phyloP scores from a whole-genome alignment of 1,140 invertebrate genomes.

The Drosophila melanogaster region DNA sequence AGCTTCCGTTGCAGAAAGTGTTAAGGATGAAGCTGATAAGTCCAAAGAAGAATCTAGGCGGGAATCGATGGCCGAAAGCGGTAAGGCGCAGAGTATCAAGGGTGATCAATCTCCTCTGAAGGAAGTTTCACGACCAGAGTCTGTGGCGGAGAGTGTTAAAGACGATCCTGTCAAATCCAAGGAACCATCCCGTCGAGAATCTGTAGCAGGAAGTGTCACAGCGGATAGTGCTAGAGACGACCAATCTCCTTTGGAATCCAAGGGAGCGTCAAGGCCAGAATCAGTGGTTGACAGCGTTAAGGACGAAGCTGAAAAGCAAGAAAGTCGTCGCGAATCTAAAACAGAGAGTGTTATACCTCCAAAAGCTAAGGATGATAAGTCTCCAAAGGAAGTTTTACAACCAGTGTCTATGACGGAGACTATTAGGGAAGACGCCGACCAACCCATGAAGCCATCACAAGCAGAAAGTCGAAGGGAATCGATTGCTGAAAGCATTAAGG shows the following conservation, averaged over 20 bases:
- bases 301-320: conserved; percentile 1
- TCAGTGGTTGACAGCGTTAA: conserved; percentile 23
- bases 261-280: not conserved
- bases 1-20: not conserved
- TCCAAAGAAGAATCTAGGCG: too few relatives aligned
- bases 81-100: conserved; percentile 8
- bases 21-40: not conserved
- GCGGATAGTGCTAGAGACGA: conserved; percentile 14
- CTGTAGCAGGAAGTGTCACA: conserved; percentile 28
- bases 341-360: too few relatives aligned
- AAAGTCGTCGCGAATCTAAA: conserved; percentile 14
- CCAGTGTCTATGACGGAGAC: too few relatives aligned
- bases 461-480: conserved; percentile 39
- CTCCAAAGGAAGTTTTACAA: too few relatives aligned
- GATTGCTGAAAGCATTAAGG: conserved; percentile 19
- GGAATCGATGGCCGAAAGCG: conserved; percentile 3
- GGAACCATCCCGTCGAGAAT: not conserved
- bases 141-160: conserved; percentile 12
- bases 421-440: too few relatives aligned
- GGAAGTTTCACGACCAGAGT: conserved; percentile 4
- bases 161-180: conserved; percentile 6
- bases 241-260: conserved; percentile 1
- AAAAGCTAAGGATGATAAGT: too few relatives aligned
- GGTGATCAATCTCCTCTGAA: conserved; percentile 7
- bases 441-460: too few relatives aligned